Evolutionary conservation across 2,797 vertebrate genomes (phyloP).

Genomic region (Pteropus rufus): DNA sequence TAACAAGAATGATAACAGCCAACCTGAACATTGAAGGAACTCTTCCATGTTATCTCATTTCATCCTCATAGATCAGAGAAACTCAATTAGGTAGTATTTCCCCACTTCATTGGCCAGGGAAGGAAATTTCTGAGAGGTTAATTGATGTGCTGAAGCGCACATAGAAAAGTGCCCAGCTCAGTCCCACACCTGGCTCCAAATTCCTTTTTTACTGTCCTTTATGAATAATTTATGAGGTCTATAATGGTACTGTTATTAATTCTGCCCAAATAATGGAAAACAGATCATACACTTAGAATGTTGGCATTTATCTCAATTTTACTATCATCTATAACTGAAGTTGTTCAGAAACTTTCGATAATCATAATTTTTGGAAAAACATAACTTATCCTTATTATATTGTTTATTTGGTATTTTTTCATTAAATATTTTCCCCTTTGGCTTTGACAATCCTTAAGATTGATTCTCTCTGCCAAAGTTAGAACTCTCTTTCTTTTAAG

Average conservation of each 20-base stretch:
- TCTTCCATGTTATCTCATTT: slow-evolving; percentile 31
- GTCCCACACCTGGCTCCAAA: background rate
- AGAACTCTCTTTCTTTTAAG: background rate
- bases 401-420: background rate
- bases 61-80: slow-evolving; percentile 51
- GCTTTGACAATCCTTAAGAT: background rate
- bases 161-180: background rate
- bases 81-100: slow-evolving; percentile 54
- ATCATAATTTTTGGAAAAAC: background rate
- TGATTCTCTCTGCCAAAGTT: background rate
- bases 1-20: background rate
- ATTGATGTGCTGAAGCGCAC: slow-evolving; percentile 44
- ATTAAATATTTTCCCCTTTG: background rate
- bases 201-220: slow-evolving; percentile 22
- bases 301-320: slow-evolving; percentile 1
- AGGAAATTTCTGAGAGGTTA: slow-evolving; percentile 55
- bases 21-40: background rate
- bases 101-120: slow-evolving; percentile 34
- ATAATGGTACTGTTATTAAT: background rate
- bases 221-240: slow-evolving; percentile 10
- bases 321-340: background rate
- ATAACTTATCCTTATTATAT: background rate
- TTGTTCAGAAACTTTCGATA: background rate
- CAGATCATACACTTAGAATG: background rate
- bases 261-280: background rate